Percentiles rank a stretch among this genome's conserved stretches.
Evolutionary conservation across 2,797 vertebrate genomes (phyloP).

Genomic region (Chaetophractus vellerosus): DNA sequence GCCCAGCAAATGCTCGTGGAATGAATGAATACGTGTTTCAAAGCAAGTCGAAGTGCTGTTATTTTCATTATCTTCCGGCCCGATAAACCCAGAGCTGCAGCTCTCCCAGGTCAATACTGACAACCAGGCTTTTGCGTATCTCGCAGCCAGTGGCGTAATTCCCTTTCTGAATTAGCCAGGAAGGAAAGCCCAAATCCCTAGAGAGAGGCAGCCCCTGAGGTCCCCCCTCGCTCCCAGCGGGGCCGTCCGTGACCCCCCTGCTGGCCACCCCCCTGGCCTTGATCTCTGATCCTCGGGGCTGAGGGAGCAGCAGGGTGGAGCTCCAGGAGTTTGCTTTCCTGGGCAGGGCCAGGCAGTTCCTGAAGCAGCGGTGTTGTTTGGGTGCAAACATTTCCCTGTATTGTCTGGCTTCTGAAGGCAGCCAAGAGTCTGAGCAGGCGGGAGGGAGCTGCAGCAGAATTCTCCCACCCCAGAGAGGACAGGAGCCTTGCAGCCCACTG

Average conservation of each 20-base stretch:
- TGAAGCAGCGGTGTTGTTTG: conserved; percentile 75
- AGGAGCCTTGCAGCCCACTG: neutral
- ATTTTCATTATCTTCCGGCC: conserved; percentile 64
- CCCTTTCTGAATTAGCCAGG: neutral
- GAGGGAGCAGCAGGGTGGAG: conserved; percentile 73
- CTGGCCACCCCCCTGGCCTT: neutral
- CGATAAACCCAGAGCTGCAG: conserved; percentile 21
- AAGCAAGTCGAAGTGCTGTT: conserved; percentile 55
- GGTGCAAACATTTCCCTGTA: conserved; percentile 85
- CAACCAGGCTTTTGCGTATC: neutral
- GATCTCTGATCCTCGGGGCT: neutral
- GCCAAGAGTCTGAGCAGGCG: conserved; percentile 71
- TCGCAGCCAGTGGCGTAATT: neutral
- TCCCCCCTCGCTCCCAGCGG: fast-evolving
- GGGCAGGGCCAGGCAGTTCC: conserved; percentile 81
- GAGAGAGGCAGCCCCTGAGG: neutral
- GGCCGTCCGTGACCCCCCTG: neutral
- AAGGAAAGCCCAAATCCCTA: neutral
- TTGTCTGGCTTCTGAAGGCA: conserved; percentile 76
- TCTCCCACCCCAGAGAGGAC: neutral
- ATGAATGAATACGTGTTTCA: conserved; percentile 75
- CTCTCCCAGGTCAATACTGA: conserved; percentile 61
- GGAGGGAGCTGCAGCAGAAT: neutral
- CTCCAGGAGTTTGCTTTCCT: conserved; percentile 71
- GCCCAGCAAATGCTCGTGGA: conserved; percentile 42